Base-by-base conservation (phyloP, 2,797 vertebrate genomes). In the Nannoperca australis region DNA sequence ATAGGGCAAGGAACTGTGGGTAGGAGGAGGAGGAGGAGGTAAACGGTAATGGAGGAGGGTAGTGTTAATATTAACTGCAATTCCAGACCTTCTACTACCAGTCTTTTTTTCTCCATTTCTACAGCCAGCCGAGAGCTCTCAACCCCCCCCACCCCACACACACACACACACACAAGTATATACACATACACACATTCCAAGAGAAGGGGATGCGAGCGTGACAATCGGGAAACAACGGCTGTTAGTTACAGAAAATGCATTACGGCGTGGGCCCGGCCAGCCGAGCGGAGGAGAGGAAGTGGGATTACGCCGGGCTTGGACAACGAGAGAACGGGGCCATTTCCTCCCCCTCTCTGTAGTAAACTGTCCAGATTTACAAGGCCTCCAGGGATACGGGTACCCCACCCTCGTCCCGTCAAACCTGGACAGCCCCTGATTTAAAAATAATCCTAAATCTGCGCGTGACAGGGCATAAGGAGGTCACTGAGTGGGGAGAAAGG, bases 231-330 rank as follows among this genome's bases (percentile, higher is more conserved):
- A 98, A 99, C 96, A 96, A 99, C 95, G 98, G 96, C 94, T 98
- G 95, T 99, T 99, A 99, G 98, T 99, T 99, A 99, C 98, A 99
- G 97, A 97, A 99, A 99, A 99, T 99, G 97, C 97, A 99, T 99
- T 99, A 98, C 94, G 95, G 93, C 92, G 92, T 95, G 96, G 95
- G 96, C 94, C 94, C 91, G 90, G 95, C 92, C 95, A 85, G 96
- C 94, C 94, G 94, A 93, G 95, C 95, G 95, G 93, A 93, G 93
- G 95, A 97, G 96, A 98, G 97, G 98, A 99, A 99, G 96, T 97
- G 96, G 96, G 97, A 99, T 99, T 99, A 98, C 95, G 85, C 87
- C 85, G 88, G 94, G 95, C 93, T 93, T 90, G 95, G 92, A 95
- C 93, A 93, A 91, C 93, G 94, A 95, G 94, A 89, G 94, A 92